Evolutionary conservation across 2,888 invertebrate species (phyloP), one percentile per base, ranked within the genome.

Genomic region (Drosophila pseudotalamancana): DNA sequence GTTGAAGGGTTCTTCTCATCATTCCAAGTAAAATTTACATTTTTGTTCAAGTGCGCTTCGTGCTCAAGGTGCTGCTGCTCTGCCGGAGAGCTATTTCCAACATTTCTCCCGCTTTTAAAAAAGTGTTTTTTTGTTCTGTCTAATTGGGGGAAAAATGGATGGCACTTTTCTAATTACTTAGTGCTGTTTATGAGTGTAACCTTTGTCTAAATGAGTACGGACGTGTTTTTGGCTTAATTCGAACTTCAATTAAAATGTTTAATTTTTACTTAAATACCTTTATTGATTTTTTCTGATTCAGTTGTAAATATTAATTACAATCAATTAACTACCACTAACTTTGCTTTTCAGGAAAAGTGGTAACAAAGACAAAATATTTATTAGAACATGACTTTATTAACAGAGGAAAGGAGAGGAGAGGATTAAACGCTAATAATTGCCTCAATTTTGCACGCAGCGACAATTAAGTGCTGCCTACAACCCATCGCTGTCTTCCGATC

Each of bases 201-300:
- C 21, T 57, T 73, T 49, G 23, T 11, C 8, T 8, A 14, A 59
- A 37, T 50, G 49, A 18, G 35, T 54, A 29, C 31, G 55, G 37
- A 87, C 79, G 79, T 77, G 77, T 62, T 84, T 77, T 86, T 80
- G 29, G 61, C 77, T 65, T 80, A 65, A 87, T 79, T 79, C 32
- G 57, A 25, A 18, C 45, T 6, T 11, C 11, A 19, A 37, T 5
- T n/a, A 39, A n/a, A 0, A 8, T n/a, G 6, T 11, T 12, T n/a
- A 21, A 12, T 39, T 4, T 21, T 9, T n/a, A n/a, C n/a, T n/a
- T n/a, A n/a, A n/a, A n/a, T n/a, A n/a, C n/a, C n/a, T n/a, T n/a
- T n/a, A n/a, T n/a, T n/a, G n/a, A n/a, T n/a, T n/a, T n/a, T n/a
- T n/a, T n/a, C n/a, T n/a, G n/a, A n/a, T n/a, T n/a, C n/a, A n/a